Percentiles rank a stretch among this genome's conserved stretches.
Evolutionary conservation across 2,888 invertebrate species (phyloP).

Genomic region (Macrophya alboannulata): DNA sequence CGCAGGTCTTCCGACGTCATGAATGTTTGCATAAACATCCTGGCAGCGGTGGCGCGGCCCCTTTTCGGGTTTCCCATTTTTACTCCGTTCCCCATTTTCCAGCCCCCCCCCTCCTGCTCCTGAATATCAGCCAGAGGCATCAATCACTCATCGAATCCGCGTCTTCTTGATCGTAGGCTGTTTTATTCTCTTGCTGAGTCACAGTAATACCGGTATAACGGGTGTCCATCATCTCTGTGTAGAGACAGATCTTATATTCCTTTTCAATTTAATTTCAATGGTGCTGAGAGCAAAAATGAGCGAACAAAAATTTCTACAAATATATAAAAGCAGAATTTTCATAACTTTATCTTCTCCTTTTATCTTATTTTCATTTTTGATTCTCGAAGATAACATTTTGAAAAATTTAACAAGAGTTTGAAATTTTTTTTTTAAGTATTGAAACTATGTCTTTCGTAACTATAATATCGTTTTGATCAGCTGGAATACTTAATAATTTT

Average conservation of each 20-base stretch:
- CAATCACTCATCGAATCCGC: constrained; percentile 44
- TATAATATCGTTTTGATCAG: neutral
- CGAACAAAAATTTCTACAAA: neutral
- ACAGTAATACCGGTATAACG: constrained; percentile 23
- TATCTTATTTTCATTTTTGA: neutral
- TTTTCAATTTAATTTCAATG: neutral
- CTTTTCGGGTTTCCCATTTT: neutral
- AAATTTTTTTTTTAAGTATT: neutral
- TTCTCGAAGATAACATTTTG: neutral
- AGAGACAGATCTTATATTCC: neutral
- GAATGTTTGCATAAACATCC: constrained; percentile 56
- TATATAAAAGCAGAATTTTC: neutral
- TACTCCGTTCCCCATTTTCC: neutral
- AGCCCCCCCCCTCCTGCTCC: neutral
- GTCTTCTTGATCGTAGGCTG: constrained; percentile 38
- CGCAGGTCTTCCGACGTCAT: constrained; percentile 55
- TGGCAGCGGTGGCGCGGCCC: constrained; percentile 44
- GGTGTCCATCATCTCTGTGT: neutral
- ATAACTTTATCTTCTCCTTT: neutral
- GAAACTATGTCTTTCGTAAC: neutral
- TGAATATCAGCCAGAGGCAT: constrained; percentile 39
- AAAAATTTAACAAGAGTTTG: neutral
- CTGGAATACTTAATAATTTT: no score
- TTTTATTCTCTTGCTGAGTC: constrained; percentile 34
- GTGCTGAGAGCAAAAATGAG: neutral